Base-by-base conservation (phyloP, 2,113 vertebrate genomes). In the Zosterops hypoxanthus region DNA sequence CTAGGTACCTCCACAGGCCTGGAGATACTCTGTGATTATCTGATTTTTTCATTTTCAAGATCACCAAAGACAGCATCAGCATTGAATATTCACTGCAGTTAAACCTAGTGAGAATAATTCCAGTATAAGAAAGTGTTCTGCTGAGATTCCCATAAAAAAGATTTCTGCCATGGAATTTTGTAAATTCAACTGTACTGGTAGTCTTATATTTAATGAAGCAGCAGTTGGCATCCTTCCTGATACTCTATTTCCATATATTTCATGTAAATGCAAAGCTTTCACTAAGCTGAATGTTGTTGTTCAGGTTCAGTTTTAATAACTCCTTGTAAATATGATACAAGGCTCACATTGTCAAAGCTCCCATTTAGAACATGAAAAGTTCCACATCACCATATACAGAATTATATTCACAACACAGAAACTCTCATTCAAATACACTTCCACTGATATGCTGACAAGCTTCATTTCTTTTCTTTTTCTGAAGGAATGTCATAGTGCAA, bases 201-300 rank as follows among this genome's bases (percentile, higher is more conserved):
- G 59, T 70, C 72, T 94, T 89, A 50, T 29, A 88, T 89, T 93
- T 94, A 80, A 93, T 64, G 70, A 96, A 95, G 91, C 65, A 60
- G 70, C 4, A 7, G 72, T 9, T 95, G 91, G 95, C 89, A 96
- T 69, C 52, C 60, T 78, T 88, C 83, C 94, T 71, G 59, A 78
- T 69, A 88, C 42, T 93, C 47, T 81, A 70, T 92, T 92, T 91
- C 71, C 75, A 94, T 83, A 39, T 57, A 89, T 81, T 91, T 73
- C 71, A 83, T 61, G 47, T 59, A 95, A 94, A 84, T 68, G 84
- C 18, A 90, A 88, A 92, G 57, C 55, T 94, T 94, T 94, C 56
- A 34, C 66, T 72, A 79, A 80, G 47, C 55, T 83, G 69, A 92
- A 77, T 59, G 70, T 56, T 90, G 90, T 71, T 88, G 68, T 76